Percentiles rank a stretch among this genome's conserved stretches.
Evolutionary conservation across 1,140 invertebrate species (phyloP).

Genomic region (Carposina sasakii): DNA sequence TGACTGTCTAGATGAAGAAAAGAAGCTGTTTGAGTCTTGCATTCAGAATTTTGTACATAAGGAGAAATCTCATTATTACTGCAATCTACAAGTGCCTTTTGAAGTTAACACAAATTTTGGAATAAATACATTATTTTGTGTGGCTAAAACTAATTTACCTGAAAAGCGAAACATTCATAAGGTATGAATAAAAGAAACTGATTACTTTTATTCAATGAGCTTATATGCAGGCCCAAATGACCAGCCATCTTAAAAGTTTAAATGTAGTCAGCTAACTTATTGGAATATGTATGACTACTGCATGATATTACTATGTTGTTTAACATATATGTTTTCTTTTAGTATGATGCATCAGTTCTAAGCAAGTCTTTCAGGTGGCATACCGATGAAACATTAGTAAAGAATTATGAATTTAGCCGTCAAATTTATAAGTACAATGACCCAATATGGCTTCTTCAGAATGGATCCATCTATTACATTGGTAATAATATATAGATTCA

Average conservation of each 20-base stretch:
- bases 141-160: slow-evolving; percentile 74
- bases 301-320: slow-evolving; percentile 9
- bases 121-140: slow-evolving; percentile 76
- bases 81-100: too few relatives aligned
- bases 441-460: slow-evolving; percentile 42
- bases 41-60: too few relatives aligned
- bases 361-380: slow-evolving; percentile 42
- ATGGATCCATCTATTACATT: slow-evolving; percentile 32
- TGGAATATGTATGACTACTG: too few relatives aligned
- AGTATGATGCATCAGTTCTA: slow-evolving; percentile 26
- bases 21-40: slow-evolving; percentile 72
- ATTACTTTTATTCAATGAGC: too few relatives aligned
- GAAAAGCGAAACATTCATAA: slow-evolving; percentile 34
- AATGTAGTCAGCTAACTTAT: too few relatives aligned
- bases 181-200: slow-evolving; percentile 15
- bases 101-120: too few relatives aligned
- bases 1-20: slow-evolving; percentile 76
- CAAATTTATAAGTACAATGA: slow-evolving; percentile 34
- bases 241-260: too few relatives aligned
- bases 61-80: too few relatives aligned
- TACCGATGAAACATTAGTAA: slow-evolving; percentile 6
- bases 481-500: slow-evolving; percentile 28
- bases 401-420: slow-evolving; percentile 26
- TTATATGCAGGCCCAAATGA: too few relatives aligned
- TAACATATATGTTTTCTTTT: slow-evolving; percentile 24